Base-by-base conservation (phyloP, 1,140 invertebrate genomes). In the Paralvinella palmiformis region DNA sequence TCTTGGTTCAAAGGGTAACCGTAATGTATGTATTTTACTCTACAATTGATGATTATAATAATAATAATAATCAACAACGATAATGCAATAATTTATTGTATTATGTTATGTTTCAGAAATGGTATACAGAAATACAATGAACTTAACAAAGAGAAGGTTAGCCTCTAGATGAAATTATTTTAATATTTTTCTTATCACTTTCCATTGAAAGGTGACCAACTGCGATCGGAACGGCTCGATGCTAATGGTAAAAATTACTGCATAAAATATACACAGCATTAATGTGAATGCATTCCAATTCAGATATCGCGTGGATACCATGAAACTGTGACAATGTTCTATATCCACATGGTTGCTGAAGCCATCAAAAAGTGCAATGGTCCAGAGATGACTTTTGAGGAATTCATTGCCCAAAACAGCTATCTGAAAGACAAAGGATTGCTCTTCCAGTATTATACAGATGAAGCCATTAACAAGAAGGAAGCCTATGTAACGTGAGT, bases 291-390 rank as follows among this genome's bases (percentile, higher is more conserved):
- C n/a, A n/a, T n/a, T n/a, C n/a, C n/a, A n/a, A n/a, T n/a, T n/a
- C 33, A 64, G 58, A 72, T 78, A 4, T 71, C 71, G 37, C 70
- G 67, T 33, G 74, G 73, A 20, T 79, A 76, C 63, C 73, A 76
- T 67, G 77, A 79, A 62, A 79, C 77, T 15, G 72, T 79, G 52
- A 77, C 75, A 13, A 70, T 65, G 69, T 79, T 77, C 56, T 79
- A 74, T 63, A 74, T 75, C 55, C 72, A 75, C 59, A 63, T 75
- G 24, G 72, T 79, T 4, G 68, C 69, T 27, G 69, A 74, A 67
- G 75, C 74, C 27, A 64, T 79, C 10, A 60, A 70, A 22, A 53
- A 63, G 15, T 63, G 65, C 45, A 53, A 64, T 2, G 17, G 63
- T 53, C 35, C 29, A 10, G 65, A 64, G n/a, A 20, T 35, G 5